Percentiles rank a stretch among this genome's conserved stretches.
phyloP scores from a whole-genome alignment of 2,888 invertebrate genomes.

The Glaucopsyche alexis region DNA sequence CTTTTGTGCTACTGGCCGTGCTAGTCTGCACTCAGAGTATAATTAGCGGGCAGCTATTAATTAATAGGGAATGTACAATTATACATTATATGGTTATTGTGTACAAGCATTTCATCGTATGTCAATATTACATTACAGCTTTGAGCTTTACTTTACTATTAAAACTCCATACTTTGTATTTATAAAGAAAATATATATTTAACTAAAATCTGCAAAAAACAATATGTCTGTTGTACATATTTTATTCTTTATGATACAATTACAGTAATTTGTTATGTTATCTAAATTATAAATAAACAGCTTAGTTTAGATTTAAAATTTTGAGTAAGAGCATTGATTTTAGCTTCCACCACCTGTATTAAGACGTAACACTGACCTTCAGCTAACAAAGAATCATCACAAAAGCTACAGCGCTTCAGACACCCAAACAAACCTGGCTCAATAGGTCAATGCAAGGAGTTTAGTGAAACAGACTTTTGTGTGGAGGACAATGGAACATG shows the following conservation, averaged over 20 bases:
- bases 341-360: background rate
- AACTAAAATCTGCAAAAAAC: no score
- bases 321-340: background rate
- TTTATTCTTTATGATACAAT: no score
- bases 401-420: slow-evolving; percentile 42
- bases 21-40: slow-evolving; percentile 61
- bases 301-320: no score
- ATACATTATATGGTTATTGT: slow-evolving; percentile 46
- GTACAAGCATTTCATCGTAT: background rate
- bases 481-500: slow-evolving; percentile 68
- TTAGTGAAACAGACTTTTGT: slow-evolving; percentile 76
- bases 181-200: no score
- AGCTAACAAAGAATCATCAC: slow-evolving; percentile 36
- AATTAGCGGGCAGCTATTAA: slow-evolving; percentile 74
- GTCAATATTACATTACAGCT: background rate
- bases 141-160: background rate
- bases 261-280: no score
- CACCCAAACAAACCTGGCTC: slow-evolving; percentile 77
- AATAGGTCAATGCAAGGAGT: slow-evolving; percentile 79
- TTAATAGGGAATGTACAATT: slow-evolving; percentile 68
- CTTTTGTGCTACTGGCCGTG: slow-evolving; percentile 63
- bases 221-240: no score
- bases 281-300: no score
- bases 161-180: background rate
- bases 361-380: slow-evolving; percentile 35